Conservation (phyloP, 2,888 invertebrate genomes). For the Cryptocephalus moraei region DNA sequence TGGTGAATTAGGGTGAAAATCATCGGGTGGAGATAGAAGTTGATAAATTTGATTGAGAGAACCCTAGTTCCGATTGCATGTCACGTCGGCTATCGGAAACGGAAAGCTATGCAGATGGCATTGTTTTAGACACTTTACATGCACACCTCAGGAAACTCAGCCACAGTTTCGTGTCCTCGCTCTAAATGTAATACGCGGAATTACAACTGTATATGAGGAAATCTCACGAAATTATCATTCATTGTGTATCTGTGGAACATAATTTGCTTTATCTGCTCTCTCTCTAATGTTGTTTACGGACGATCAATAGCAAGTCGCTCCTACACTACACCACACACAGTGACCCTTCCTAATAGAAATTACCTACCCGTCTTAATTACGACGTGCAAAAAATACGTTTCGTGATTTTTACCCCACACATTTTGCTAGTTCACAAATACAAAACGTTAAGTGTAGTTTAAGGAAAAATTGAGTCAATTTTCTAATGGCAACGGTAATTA, state of each 20-base stretch:
- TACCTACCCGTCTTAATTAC: too few species aligned
- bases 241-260: neutral
- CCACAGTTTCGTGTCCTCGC: constrained; percentile 22
- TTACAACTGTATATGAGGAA: constrained; percentile 11
- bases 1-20: neutral
- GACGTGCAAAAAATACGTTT: too few species aligned
- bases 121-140: constrained; percentile 37
- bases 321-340: too few species aligned
- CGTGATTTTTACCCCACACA: too few species aligned
- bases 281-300: too few species aligned
- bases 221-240: constrained; percentile 13
- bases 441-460: too few species aligned
- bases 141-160: constrained; percentile 34
- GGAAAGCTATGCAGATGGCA: constrained; percentile 40
- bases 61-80: constrained; percentile 39
- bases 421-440: too few species aligned
- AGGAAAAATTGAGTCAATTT: too few species aligned
- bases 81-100: constrained; percentile 32
- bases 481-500: too few species aligned
- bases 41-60: constrained; percentile 41
- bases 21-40: constrained; percentile 25
- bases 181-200: constrained; percentile 11
- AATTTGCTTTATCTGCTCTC: too few species aligned
- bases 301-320: too few species aligned
- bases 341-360: too few species aligned